Evolutionary conservation across 2,113 vertebrate genomes (phyloP), one percentile per base, ranked within the genome.

Genomic region (Syngnathus scovelli): DNA sequence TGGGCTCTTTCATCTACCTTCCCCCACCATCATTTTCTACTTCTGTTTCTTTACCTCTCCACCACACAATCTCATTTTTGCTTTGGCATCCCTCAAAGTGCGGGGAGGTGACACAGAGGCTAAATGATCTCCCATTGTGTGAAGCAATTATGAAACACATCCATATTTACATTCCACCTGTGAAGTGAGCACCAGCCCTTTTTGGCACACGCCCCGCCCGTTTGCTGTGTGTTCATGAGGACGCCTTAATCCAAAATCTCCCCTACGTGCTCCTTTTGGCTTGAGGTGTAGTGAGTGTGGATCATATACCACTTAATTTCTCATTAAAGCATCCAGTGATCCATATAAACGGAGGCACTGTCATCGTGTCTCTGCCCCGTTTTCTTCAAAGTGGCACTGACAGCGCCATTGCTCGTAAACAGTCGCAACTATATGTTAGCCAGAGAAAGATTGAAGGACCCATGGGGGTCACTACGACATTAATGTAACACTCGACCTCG

Each of bases 61-160:
- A 72, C 78, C 75, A 80, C 65, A 76, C 76, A 4, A 43, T 75
- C 63, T 72, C 76, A 68, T 81, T 76, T 66, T 69, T 49, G 78
- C 66, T 71, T 68, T n/a, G 74, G 80, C 69, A 59, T 76, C 67
- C 49, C 78, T 81, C 68, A 75, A 72, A 71, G 77, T 76, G 70
- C 61, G 58, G 64, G 66, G 77, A 68, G 80, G 82, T 84, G 68
- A 75, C 74, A 61, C 70, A 0, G 13, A 46, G 51, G 74, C 75
- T 80, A 67, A 67, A 85, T 85, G 71, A 80, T 83, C 76, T 80
- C 44, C 63, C 64, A 63, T 74, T 78, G 73, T 69, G 81, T 77
- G 66, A 81, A 79, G 75, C 84, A 44, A 81, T 83, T 76, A 87
- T 83, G 72, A 75, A 76, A 77, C 58, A 38, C 10, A 15, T 16